These are phyloP conservation scores for Nesoenas mayeri DNA, from an alignment of 2,113 vertebrate species.

Conservation along the genomic window DNA sequence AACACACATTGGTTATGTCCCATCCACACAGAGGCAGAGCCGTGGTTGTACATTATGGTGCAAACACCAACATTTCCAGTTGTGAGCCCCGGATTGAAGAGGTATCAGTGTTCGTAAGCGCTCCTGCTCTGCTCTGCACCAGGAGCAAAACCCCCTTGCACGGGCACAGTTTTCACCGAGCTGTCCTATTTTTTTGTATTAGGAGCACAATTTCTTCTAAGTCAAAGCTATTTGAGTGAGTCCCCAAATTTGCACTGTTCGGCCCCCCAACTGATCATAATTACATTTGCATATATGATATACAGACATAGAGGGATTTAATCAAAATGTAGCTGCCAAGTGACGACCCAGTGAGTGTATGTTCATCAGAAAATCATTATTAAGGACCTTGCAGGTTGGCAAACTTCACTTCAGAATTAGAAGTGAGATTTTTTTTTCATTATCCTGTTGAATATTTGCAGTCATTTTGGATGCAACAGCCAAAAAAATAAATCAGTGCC, in stretches of 20 bases:
- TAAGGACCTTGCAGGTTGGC: conserved; percentile 28
- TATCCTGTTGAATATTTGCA: conserved; percentile 40
- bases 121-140: background rate
- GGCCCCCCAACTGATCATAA: background rate
- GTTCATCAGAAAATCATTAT: conserved; percentile 52
- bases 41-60: background rate
- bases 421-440: conserved; percentile 46
- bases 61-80: background rate
- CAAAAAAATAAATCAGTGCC: conserved; percentile 49
- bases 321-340: conserved; percentile 10
- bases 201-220: background rate
- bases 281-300: conserved; percentile 37
- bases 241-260: background rate
- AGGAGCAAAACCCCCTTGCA: background rate
- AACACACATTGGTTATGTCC: background rate
- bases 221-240: background rate
- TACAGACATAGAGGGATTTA: background rate
- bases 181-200: background rate
- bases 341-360: background rate
- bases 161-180: background rate
- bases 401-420: conserved; percentile 42
- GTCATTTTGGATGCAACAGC: conserved; percentile 24
- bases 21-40: accelerated
- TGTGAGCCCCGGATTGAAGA: too few species aligned
- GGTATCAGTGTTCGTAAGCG: background rate